These are phyloP conservation scores for Amiota communis DNA, from an alignment of 2,888 invertebrate species.

Conservation along the genomic window DNA sequence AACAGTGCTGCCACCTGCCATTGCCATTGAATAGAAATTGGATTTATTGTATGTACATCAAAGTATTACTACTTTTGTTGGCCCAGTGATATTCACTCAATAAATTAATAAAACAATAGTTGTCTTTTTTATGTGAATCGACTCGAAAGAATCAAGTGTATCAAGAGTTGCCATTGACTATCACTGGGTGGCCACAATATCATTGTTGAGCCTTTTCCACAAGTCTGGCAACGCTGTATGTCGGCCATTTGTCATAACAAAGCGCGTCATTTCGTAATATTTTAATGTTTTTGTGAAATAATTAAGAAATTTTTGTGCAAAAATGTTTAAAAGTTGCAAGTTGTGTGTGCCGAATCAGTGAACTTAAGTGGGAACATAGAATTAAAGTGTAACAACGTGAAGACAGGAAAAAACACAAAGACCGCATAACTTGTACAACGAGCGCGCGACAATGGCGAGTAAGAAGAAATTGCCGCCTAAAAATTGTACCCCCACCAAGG, in stretches of 20 bases:
- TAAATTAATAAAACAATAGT: too few relatives aligned
- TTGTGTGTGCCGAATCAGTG: constrained; percentile 41
- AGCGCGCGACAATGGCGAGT: constrained; percentile 59
- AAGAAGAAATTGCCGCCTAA: constrained; percentile 72
- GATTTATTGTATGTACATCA: too few relatives aligned
- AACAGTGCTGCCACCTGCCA: too few relatives aligned
- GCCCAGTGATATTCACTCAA: too few relatives aligned
- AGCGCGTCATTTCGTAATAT: constrained; percentile 71
- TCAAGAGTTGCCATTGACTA: neutral
- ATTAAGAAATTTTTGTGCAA: constrained; percentile 34
- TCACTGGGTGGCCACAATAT: neutral
- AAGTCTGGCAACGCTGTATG: neutral
- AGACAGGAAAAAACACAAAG: constrained; percentile 50
- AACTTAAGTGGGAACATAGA: neutral
- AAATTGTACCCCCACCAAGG: constrained; percentile 65
- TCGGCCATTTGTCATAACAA: constrained; percentile 58
- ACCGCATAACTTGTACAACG: constrained; percentile 71
- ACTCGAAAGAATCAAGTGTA: too few relatives aligned
- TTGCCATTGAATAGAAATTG: too few relatives aligned
- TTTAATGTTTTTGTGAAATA: constrained; percentile 55
- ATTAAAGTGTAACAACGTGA: constrained; percentile 41
- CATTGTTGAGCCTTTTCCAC: neutral
- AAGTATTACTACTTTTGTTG: too few relatives aligned
- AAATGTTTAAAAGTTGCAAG: constrained; percentile 49
- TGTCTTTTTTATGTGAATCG: too few relatives aligned